Conservation (phyloP, 2,113 vertebrate species). For the Genyomyrus donnyi region DNA sequence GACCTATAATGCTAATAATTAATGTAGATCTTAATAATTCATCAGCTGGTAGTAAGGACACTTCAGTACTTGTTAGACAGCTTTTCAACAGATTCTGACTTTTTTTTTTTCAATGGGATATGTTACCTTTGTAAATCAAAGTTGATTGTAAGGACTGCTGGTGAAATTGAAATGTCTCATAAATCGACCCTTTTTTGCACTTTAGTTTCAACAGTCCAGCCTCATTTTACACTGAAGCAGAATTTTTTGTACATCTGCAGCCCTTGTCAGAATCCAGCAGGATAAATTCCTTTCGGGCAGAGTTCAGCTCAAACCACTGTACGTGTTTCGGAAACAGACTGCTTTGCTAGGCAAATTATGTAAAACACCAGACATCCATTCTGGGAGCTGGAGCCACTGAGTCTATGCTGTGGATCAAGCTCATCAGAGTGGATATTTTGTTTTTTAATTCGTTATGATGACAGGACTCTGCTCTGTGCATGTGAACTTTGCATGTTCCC, state of each 20-base stretch:
- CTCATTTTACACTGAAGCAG: not conserved
- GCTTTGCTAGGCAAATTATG: constrained; percentile 5
- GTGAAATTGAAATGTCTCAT: not conserved
- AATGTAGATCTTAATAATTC: not conserved
- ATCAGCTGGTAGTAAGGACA: not conserved
- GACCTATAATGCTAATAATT: not conserved
- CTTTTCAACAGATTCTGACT: not conserved
- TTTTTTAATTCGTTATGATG: constrained; percentile 11
- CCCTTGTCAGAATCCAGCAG: not conserved
- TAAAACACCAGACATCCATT: not conserved
- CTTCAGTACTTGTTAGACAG: not conserved
- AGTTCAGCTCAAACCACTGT: not conserved
- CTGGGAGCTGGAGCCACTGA: not conserved
- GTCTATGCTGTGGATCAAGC: constrained; percentile 17
- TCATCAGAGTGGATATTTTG: constrained; percentile 31
- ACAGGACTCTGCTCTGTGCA: not conserved
- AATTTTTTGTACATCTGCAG: not conserved
- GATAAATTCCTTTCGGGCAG: too few relatives aligned
- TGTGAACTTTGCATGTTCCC: not conserved
- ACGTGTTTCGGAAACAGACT: not conserved
- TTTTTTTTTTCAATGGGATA: not conserved
- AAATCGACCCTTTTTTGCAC: not conserved
- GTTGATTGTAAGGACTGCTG: not conserved
- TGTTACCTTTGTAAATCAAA: not conserved
- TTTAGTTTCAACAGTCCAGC: not conserved